Evolutionary conservation across 2,113 vertebrate genomes (phyloP).

Genomic region (Dipodomys stephensi): DNA sequence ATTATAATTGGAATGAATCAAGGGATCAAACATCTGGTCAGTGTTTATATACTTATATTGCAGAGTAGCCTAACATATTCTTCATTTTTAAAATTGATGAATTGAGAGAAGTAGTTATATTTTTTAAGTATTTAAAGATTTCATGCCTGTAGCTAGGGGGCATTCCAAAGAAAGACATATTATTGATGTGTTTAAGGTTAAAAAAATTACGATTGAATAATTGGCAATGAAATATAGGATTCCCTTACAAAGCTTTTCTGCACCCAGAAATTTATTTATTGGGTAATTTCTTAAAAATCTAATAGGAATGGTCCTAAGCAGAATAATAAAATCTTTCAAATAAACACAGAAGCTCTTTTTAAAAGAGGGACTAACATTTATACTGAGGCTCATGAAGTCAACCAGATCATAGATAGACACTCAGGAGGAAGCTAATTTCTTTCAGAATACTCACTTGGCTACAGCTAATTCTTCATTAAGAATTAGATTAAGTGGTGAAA

Average conservation of each 20-base stretch:
- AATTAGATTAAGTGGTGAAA: constrained; percentile 32
- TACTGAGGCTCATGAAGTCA: background rate
- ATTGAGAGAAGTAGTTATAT: background rate
- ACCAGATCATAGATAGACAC: background rate
- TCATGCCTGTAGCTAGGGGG: background rate
- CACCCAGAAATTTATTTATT: background rate
- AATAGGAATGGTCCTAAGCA: background rate
- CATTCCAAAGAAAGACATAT: background rate
- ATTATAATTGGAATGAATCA: background rate
- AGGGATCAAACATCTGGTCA: background rate
- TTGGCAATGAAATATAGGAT: background rate
- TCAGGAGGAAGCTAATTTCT: background rate
- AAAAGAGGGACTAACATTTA: background rate
- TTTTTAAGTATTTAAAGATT: background rate
- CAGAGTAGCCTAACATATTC: background rate
- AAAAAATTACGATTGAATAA: background rate
- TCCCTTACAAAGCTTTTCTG: background rate
- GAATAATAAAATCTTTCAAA: background rate
- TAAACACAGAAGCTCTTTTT: background rate
- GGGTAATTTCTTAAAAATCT: background rate
- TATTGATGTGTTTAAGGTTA: background rate
- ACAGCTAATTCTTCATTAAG: constrained; percentile 31
- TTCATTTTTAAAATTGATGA: background rate
- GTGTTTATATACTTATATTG: background rate
- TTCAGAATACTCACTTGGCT: background rate